Conservation (phyloP, 2,888 invertebrate genomes). For the Steinernema carpocapsae region DNA sequence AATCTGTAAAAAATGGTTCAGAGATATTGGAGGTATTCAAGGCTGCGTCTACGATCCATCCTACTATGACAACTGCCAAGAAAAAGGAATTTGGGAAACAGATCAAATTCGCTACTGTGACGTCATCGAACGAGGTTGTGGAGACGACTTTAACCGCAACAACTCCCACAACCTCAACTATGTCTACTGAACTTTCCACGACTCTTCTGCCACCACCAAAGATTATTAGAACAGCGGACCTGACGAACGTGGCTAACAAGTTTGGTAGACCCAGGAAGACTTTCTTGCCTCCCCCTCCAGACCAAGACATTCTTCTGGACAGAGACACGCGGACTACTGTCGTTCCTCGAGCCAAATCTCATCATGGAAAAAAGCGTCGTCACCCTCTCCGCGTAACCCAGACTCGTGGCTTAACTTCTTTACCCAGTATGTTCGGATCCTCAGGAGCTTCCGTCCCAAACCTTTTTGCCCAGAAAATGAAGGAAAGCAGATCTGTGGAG, state of each 20-base stretch:
- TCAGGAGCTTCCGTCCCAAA: not conserved
- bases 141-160: not conserved
- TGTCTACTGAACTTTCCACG: not conserved
- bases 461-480: not conserved
- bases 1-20: not conserved
- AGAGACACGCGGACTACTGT: not conserved
- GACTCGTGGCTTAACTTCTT: no score
- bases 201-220: not conserved
- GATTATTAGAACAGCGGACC: not conserved
- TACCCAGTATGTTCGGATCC: no score
- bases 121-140: not conserved
- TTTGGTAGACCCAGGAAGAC: not conserved
- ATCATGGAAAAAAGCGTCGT: not conserved
- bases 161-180: not conserved
- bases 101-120: constrained; percentile 10
- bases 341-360: not conserved
- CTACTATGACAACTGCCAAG: not conserved
- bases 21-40: constrained; percentile 2
- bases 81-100: not conserved
- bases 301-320: not conserved
- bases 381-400: not conserved
- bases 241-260: not conserved
- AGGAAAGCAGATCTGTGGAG: not conserved
- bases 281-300: not conserved
- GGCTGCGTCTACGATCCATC: not conserved